Evolutionary conservation across 2,113 vertebrate species (phyloP).

Genomic region (Labeo catla): DNA sequence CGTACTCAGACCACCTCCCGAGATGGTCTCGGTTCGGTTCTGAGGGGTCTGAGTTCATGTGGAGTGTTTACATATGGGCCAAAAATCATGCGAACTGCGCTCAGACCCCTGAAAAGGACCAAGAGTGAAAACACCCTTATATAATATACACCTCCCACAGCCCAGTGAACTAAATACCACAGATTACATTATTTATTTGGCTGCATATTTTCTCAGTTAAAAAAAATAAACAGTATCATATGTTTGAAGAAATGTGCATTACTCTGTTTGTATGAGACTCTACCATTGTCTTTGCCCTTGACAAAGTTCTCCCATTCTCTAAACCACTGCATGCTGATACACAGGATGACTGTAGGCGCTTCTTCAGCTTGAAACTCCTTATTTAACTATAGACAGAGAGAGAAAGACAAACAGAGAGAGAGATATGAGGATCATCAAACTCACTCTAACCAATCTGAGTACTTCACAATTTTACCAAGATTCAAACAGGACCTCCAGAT

Average conservation of each 20-base stretch:
- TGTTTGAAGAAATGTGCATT: background rate
- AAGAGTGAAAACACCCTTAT: too few relatives aligned
- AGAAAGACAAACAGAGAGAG: background rate
- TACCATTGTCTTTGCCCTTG: conserved; percentile 96
- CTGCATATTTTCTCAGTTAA: background rate
- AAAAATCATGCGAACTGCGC: too few relatives aligned
- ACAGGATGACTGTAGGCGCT: conserved; percentile 89
- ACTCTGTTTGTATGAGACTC: background rate
- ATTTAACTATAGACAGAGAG: conserved; percentile 82
- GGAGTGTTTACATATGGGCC: too few relatives aligned
- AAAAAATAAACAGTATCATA: background rate
- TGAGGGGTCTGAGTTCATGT: too few relatives aligned
- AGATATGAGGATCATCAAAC: background rate
- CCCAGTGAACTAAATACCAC: background rate
- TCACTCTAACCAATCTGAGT: background rate
- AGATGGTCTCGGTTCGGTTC: too few relatives aligned
- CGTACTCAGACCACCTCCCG: too few relatives aligned
- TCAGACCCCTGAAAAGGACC: too few relatives aligned
- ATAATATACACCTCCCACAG: background rate
- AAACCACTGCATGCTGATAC: conserved; percentile 99
- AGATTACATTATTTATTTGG: background rate
- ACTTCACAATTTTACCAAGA: background rate
- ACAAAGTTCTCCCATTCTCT: conserved; percentile 98
- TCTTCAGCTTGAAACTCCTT: conserved; percentile 98
- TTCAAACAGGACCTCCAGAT: background rate